These are phyloP conservation scores for Porites australiensis DNA, from an alignment of 64 coral and sea anemone species.

Conservation along the genomic window DNA sequence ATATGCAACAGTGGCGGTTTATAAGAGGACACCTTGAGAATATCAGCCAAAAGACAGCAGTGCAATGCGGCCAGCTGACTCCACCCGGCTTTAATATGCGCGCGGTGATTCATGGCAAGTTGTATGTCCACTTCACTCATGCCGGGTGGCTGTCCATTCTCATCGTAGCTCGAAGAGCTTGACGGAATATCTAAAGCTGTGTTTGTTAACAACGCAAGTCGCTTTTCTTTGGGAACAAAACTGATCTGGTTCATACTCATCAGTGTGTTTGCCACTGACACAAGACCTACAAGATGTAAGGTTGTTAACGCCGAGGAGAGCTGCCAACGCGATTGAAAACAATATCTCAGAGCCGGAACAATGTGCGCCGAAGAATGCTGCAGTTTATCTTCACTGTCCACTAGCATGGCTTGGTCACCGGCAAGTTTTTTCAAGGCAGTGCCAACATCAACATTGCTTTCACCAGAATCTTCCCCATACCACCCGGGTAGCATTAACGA, in stretches of 20 bases:
- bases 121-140: conserved; percentile 66
- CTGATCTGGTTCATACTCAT: conserved; percentile 99
- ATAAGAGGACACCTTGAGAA: conserved; percentile 73
- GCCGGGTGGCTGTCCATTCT: conserved; percentile 28
- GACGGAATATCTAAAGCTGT: conserved; percentile 34
- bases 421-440: conserved; percentile 12
- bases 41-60: conserved; percentile 95
- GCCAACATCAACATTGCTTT: conserved; percentile 14
- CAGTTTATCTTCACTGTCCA: conserved; percentile 31
- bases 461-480: conserved; percentile 69
- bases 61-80: conserved; percentile 97
- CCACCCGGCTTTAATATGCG: conserved; percentile 99
- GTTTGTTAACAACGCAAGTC: conserved; percentile 81
- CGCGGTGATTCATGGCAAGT: conserved; percentile 87
- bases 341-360: conserved; percentile 41
- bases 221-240: conserved; percentile 85
- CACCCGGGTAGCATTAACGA: conserved; percentile 91
- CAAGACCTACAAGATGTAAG: conserved; percentile 89
- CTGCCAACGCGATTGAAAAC: conserved; percentile 90
- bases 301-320: conserved; percentile 93
- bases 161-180: conserved; percentile 77
- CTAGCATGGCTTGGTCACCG: conserved; percentile 1
- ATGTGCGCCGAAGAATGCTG: background rate
- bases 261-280: conserved; percentile 94
- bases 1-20: conserved; percentile 95